phyloP scores from a whole-genome alignment of 2,888 invertebrate species.

The Coelogynopora nodosa region DNA sequence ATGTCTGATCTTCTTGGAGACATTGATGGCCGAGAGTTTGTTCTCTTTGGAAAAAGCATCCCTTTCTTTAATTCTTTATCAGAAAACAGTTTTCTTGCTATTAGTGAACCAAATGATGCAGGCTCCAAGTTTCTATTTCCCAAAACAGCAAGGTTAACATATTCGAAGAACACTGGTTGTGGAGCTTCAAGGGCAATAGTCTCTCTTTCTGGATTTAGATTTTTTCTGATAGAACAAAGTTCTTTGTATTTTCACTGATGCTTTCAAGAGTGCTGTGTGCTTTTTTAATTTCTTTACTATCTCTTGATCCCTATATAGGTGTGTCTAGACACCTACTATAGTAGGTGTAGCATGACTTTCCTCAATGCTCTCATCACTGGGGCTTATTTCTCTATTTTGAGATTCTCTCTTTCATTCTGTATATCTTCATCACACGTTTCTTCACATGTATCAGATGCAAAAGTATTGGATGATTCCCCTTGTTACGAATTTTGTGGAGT shows the following conservation, averaged over 20 bases:
- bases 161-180: not conserved
- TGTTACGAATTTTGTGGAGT: not conserved
- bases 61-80: conserved; percentile 18
- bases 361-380: conserved; percentile 3
- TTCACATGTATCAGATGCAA: not conserved
- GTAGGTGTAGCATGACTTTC: not conserved
- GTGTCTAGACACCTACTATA: not conserved
- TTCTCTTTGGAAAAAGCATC: conserved; percentile 20
- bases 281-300: not conserved
- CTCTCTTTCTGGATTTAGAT: not conserved
- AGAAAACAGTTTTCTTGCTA: conserved; percentile 2
- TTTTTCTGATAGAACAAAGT: not conserved
- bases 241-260: not conserved
- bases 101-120: not conserved
- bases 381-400: conserved; percentile 5
- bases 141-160: not conserved
- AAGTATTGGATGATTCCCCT: not conserved
- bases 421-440: not conserved
- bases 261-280: not conserved
- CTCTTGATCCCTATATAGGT: not conserved
- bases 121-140: conserved; percentile 2
- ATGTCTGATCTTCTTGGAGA: conserved; percentile 7
- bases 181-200: not conserved
- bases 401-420: not conserved
- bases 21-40: not conserved